These are phyloP conservation scores for Odocoileus hemionus DNA, from an alignment of 2,113 vertebrate genomes.

Conservation along the genomic window DNA sequence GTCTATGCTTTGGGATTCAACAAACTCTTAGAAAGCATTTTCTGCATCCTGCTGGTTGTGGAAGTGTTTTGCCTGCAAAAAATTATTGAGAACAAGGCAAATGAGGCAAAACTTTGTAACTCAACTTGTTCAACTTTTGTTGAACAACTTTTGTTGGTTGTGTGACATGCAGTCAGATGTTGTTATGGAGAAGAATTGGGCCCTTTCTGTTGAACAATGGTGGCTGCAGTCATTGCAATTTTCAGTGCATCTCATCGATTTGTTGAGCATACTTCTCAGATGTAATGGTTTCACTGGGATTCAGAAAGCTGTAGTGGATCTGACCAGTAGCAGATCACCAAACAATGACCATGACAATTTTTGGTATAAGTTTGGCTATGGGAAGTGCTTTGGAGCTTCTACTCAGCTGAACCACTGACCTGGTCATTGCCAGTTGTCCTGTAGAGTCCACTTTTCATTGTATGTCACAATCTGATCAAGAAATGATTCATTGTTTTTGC, in stretches of 20 bases:
- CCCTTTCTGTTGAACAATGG: not conserved
- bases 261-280: not conserved
- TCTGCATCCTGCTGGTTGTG: not conserved
- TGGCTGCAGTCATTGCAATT: not conserved
- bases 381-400: not conserved
- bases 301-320: not conserved
- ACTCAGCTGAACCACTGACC: not conserved
- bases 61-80: not conserved
- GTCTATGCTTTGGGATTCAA: not conserved
- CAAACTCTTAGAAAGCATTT: not conserved
- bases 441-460: not conserved
- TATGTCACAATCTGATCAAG: not conserved
- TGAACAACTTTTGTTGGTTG: not conserved
- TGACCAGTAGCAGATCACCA: not conserved
- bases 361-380: not conserved
- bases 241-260: not conserved
- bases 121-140: not conserved
- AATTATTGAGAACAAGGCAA: not conserved
- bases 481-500: not conserved
- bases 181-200: not conserved
- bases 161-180: not conserved
- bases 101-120: not conserved
- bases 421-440: not conserved
- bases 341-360: not conserved
- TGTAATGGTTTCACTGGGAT: not conserved